Conservation (phyloP, 1,140 invertebrate species). For the Cryptotermes secundus region DNA sequence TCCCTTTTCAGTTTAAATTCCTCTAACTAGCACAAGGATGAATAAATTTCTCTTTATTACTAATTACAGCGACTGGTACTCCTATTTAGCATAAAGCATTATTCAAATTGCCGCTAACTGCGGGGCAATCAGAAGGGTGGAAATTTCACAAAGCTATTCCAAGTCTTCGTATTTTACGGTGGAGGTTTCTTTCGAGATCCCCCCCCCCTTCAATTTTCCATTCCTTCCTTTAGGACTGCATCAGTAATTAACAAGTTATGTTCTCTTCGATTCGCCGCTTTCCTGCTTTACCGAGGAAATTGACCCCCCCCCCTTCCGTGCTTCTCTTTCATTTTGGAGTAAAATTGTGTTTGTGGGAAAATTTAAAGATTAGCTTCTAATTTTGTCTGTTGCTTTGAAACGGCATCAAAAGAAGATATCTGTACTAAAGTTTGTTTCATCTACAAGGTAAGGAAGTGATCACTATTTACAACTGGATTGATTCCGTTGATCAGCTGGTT, state of each 20-base stretch:
- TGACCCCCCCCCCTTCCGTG: background rate
- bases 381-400: background rate
- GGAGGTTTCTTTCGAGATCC: background rate
- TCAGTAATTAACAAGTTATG: background rate
- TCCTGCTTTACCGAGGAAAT: background rate
- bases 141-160: background rate
- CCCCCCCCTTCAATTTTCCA: background rate
- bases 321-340: background rate
- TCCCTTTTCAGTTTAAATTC: too few relatives aligned
- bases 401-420: background rate
- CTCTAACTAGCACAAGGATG: too few relatives aligned
- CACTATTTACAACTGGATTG: too few relatives aligned
- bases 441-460: too few relatives aligned
- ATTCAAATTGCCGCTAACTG: background rate
- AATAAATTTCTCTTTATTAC: background rate
- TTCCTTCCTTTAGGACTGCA: background rate
- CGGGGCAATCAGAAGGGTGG: background rate
- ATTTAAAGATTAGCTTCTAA: background rate
- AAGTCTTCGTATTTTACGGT: background rate
- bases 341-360: background rate
- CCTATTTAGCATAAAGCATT: background rate
- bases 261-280: background rate
- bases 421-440: background rate
- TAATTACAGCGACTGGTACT: background rate
- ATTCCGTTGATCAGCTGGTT: too few relatives aligned